Conservation (phyloP, 2,797 vertebrate species). For the Emydoidea blandingii region DNA sequence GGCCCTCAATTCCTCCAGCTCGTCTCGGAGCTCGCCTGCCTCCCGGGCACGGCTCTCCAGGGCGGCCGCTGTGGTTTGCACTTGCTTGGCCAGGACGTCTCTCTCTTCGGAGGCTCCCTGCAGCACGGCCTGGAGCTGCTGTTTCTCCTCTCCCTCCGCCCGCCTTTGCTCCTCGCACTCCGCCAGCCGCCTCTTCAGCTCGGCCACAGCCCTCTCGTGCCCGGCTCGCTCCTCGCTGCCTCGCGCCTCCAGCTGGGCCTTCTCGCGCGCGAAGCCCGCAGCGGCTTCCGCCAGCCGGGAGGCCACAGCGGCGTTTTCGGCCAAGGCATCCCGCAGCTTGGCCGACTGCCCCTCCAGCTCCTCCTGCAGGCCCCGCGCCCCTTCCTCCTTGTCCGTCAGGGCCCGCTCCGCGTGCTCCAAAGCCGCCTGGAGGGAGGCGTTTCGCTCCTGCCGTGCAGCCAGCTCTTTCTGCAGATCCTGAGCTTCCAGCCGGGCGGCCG, state of each 20-base stretch:
- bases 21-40: not conserved
- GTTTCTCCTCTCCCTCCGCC: not conserved
- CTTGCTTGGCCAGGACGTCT: not conserved
- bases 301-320: not conserved
- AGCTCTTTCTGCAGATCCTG: not conserved
- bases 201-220: not conserved
- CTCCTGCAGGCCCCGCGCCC: not conserved
- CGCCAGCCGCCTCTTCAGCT: not conserved
- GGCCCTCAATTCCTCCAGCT: not conserved
- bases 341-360: not conserved
- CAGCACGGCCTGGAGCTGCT: not conserved
- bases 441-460: not conserved
- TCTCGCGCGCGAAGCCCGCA: not conserved
- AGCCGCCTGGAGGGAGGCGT: not conserved
- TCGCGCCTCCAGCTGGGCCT: fast-evolving
- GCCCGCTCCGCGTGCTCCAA: not conserved
- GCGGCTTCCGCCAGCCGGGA: not conserved
- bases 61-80: not conserved
- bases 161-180: not conserved
- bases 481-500: not conserved
- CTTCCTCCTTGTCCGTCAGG: not conserved
- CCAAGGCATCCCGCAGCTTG: not conserved
- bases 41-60: not conserved
- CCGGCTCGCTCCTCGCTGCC: not conserved
- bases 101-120: not conserved